Base-by-base conservation (phyloP, 2,888 invertebrate genomes). In the Pterostichus niger region DNA sequence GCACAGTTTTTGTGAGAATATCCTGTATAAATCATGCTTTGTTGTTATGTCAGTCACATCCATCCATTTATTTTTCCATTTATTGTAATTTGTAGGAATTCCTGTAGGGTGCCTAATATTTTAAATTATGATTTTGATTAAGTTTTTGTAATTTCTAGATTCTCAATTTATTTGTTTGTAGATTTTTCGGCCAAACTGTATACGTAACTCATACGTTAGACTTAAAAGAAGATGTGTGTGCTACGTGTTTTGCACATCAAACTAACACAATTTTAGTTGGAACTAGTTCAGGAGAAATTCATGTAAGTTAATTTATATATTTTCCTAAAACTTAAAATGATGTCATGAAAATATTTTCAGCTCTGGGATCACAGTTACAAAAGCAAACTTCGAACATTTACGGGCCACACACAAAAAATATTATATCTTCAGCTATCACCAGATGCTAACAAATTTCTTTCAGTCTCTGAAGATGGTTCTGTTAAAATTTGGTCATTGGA, bases 401-500 rank as follows among this genome's bases (percentile, higher is more conserved):
- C 87, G 0, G 91, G 92, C 0, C 91, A 91, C 15, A 89, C 87
- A 0, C 89, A 89, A 0, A 87, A 90, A 3, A 89, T 93, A 6
- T 90, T 89, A 59, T 91, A 91, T 89, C 86, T 93, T 4, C 91
- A 93, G 1, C 89, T 93, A 4, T 91, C 92, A 82, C 91, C 92
- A 0, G 89, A 91, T 84, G 91, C 91, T 4, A 90, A 91, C 0
- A 90, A 91, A 31, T 93, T 95, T 78, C 90, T 94, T 11, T 93
- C 94, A 0, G 88, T 94, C 9, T 92, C 92, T 6, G 89, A 89
- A 35, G 92, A 92, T 85, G 93, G 94, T 0, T 89, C 89, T 24
- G 90, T 93, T n/a, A 92, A 92, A 84, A 86, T 94, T 35, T 94
- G 93, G 93, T 91, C 90, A 85, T 89, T 93, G 24, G 91, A 91